phyloP scores from a whole-genome alignment of 1,140 invertebrate species.

The Papilio polyxenes region DNA sequence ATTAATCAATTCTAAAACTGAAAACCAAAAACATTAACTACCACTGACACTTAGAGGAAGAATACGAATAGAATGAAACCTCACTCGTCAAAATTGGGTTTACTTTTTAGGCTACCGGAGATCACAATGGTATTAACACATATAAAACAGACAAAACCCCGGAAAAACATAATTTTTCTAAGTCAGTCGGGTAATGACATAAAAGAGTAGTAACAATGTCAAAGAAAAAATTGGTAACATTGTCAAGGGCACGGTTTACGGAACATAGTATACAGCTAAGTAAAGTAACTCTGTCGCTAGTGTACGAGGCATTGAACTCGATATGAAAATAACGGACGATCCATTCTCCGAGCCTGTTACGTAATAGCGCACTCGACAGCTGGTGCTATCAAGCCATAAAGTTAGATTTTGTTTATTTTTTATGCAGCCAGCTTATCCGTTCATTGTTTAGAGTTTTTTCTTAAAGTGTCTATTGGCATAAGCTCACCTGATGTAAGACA shows the following conservation, averaged over 20 bases:
- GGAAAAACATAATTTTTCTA: too few species aligned
- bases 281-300: not conserved
- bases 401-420: slow-evolving; percentile 29
- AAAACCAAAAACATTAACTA: too few species aligned
- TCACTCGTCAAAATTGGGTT: too few species aligned
- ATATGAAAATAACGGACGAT: slow-evolving; percentile 20
- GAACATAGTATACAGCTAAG: not conserved
- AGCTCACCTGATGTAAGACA: not conserved
- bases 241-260: slow-evolving; percentile 11
- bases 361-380: not conserved
- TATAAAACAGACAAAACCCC: too few species aligned
- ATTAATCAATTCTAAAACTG: too few species aligned
- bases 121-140: too few species aligned
- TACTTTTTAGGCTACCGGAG: too few species aligned
- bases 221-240: not conserved
- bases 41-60: too few species aligned
- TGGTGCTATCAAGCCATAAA: slow-evolving; percentile 1
- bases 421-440: not conserved
- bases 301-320: slow-evolving; percentile 14
- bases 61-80: too few species aligned
- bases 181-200: not conserved
- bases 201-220: not conserved
- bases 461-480: not conserved
- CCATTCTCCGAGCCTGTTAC: slow-evolving; percentile 11
- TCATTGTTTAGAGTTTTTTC: not conserved